These are phyloP conservation scores for Xiphophorus maculatus DNA, from an alignment of 2,113 vertebrate species.

Conservation along the genomic window DNA sequence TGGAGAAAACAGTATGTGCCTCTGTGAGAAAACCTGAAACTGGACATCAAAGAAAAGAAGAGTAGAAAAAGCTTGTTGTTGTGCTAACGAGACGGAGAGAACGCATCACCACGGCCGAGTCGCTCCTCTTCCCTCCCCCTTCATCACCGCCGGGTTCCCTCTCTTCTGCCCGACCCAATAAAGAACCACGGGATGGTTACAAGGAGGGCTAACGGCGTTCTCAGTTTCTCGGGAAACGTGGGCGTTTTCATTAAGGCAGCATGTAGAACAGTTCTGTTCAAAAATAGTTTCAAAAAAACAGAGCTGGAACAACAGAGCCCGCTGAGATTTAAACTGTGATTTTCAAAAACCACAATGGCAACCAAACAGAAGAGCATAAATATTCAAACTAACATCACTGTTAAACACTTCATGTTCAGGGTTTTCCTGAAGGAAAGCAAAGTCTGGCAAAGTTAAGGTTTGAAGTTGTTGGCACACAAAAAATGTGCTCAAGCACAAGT, in stretches of 20 bases:
- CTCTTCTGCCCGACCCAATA: constrained; percentile 44
- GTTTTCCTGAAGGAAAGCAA: background rate
- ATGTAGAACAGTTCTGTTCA: background rate
- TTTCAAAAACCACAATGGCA: background rate
- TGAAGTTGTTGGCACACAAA: no score
- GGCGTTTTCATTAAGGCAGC: constrained; percentile 23
- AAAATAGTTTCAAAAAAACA: constrained; percentile 6
- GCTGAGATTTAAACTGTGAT: constrained; percentile 3
- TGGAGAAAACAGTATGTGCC: constrained; percentile 15
- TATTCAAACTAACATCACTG: background rate
- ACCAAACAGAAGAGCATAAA: background rate
- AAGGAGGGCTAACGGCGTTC: constrained; percentile 67
- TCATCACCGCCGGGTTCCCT: background rate
- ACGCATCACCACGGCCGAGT: constrained; percentile 63
- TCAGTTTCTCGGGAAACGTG: constrained; percentile 67
- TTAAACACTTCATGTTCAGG: background rate
- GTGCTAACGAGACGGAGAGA: constrained; percentile 63
- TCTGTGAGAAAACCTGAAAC: constrained; percentile 50
- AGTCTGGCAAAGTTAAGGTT: no score
- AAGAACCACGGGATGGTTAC: constrained; percentile 71
- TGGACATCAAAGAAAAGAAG: constrained; percentile 30
- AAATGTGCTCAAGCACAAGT: no score
- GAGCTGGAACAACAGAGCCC: constrained; percentile 10
- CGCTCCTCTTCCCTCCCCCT: constrained; percentile 28
- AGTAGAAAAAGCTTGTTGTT: constrained; percentile 34